Evolutionary conservation across 2,888 invertebrate species (phyloP).

Genomic region (Sphaerophoria taeniata): DNA sequence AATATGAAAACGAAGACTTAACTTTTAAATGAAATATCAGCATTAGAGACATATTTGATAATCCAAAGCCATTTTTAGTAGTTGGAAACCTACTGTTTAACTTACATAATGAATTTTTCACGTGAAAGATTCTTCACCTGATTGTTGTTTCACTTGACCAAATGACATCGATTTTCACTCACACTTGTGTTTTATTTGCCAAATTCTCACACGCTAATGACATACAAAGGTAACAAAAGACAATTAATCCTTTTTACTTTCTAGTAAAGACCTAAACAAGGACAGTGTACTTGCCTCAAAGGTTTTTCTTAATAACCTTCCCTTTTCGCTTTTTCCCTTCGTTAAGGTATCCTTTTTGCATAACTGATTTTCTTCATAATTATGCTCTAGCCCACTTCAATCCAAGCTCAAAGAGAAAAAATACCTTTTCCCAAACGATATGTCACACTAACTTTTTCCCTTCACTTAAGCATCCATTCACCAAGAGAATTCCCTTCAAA

Average conservation of each 20-base stretch:
- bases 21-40: too few species aligned
- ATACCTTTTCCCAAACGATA: constrained; percentile 2
- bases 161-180: not conserved
- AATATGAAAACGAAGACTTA: too few species aligned
- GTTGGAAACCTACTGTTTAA: too few species aligned
- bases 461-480: constrained; percentile 54
- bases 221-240: constrained; percentile 13
- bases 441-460: constrained; percentile 66
- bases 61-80: too few species aligned
- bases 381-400: constrained; percentile 59
- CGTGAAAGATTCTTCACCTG: too few species aligned
- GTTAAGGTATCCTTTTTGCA: constrained; percentile 18
- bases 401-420: constrained; percentile 10
- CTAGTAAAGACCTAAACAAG: constrained; percentile 19
- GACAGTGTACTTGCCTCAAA: constrained; percentile 20
- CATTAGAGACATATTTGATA: too few species aligned
- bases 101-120: too few species aligned
- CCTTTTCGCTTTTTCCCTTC: not conserved
- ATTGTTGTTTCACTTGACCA: too few species aligned
- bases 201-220: constrained; percentile 20
- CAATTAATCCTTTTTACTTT: constrained; percentile 20
- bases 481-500: constrained; percentile 16
- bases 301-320: constrained; percentile 1
- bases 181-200: not conserved
- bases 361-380: constrained; percentile 54